Base-by-base conservation (phyloP, 1,140 invertebrate species). In the Tachypleus tridentatus region DNA sequence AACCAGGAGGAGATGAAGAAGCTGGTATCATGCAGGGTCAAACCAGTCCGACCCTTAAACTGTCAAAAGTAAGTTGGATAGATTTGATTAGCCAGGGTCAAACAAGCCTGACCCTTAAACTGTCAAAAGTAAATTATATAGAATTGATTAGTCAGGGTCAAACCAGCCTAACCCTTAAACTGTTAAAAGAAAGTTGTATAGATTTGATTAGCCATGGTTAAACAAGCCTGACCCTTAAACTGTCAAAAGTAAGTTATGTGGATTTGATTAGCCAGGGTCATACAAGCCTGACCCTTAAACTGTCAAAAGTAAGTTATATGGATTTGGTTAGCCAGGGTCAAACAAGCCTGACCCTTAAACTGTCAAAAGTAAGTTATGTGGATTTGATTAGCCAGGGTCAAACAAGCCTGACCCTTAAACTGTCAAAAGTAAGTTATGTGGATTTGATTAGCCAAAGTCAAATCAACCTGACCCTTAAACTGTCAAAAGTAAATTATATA, bases 21-120 rank as follows among this genome's bases (percentile, higher is more conserved):
- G 76, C 76, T 70, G 88, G 86, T 49, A 89, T 84, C 56, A 91
- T 95, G 82, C 88, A 86, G 62, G 87, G 89, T 73, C 88, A 92
- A 76, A 93, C 92, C 76, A 87, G 87, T 52, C 83, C 75, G 51
- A 78, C 73, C 52, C 71, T 80, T 3, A 76, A 74, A 61, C 74
- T 81, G 3, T 73, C 73, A 47, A 72, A 76, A 65, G 78, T 78
- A 61, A 70, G 29, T 29, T 29, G 29, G 2, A 29, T 29, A 29
- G 29, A 29, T 29, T 29, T 29, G 29, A 29, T 29, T 29, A 29
- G 29, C 29, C 29, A 29, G 29, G 29, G 29, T 29, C 29, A 29
- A 29, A 29, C 29, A 0, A 29, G 71, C 69, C 9, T 48, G 50
- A 56, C 9, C n/a, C 47, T 57, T 57, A 9, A 6, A 11, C n/a